Percentiles rank a stretch among this genome's conserved stretches.
Conservation (phyloP, 2,888 invertebrate species). For the Xestia c-nigrum region DNA sequence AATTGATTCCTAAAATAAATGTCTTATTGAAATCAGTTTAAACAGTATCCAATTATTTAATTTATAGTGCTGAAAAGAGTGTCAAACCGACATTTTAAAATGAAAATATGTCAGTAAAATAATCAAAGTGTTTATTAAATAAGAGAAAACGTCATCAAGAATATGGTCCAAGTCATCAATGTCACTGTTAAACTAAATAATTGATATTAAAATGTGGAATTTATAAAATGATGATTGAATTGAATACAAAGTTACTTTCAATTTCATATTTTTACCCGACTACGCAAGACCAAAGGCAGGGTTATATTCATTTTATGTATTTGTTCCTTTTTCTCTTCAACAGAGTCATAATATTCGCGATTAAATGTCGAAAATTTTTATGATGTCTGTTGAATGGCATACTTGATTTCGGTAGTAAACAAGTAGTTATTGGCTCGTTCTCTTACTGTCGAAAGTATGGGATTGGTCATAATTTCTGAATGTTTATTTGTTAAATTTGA, state of each 20-base stretch:
- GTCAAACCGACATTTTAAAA: background rate
- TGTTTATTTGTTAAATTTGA: slow-evolving; percentile 7
- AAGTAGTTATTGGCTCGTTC: slow-evolving; percentile 32
- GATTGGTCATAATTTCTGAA: slow-evolving; percentile 16
- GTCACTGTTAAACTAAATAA: slow-evolving; percentile 27
- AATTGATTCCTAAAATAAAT: background rate
- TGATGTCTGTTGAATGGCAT: slow-evolving; percentile 38
- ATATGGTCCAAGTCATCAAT: slow-evolving; percentile 12
- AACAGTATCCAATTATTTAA: slow-evolving; percentile 8
- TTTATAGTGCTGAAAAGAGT: background rate
- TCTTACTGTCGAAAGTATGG: slow-evolving; percentile 34
- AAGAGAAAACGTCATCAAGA: slow-evolving; percentile 5
- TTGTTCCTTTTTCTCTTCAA: slow-evolving; percentile 29
- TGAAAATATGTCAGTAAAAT: background rate
- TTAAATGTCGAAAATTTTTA: slow-evolving; percentile 60
- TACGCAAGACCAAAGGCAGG: background rate
- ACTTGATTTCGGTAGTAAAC: slow-evolving; percentile 46
- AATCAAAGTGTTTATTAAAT: slow-evolving; percentile 10
- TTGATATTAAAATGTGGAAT: slow-evolving; percentile 36
- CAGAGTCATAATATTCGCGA: slow-evolving; percentile 32
- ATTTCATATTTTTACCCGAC: slow-evolving; percentile 8
- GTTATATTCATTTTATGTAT: background rate
- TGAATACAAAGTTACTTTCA: slow-evolving; percentile 22
- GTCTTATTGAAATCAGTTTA: background rate
- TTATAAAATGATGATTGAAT: slow-evolving; percentile 15